Base-by-base conservation (phyloP, 2,888 invertebrate species). In the Ectemnius cavifrons region DNA sequence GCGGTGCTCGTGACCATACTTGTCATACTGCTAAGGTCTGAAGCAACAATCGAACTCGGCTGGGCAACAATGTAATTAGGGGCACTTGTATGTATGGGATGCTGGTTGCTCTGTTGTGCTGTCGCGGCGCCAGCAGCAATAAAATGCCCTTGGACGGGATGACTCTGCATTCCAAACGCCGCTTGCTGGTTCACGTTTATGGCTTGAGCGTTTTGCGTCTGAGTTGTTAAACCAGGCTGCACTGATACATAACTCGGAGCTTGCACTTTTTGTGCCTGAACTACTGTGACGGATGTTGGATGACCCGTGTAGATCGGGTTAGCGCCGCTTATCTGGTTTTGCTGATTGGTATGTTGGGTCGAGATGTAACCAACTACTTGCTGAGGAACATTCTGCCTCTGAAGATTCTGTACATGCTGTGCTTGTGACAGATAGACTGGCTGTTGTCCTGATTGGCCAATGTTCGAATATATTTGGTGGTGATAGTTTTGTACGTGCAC, bases 391-490 rank as follows among this genome's bases (percentile, higher is more conserved):
- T 73, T 82, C 58, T 85, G 88, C 49, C 84, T 62, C 18, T 77
- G 81, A 4, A 84, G 68, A 62, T 83, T 87, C 23, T 83, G 79
- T 57, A 79, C 62, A 20, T 83, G 80, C 67, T 87, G 88, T 27
- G 81, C 73, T 8, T 86, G 81, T 4, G 83, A 62, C 47, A 84
- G 61, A 65, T 86, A 87, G 67, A 86, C 75, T 4, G 83, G 77
- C 6, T 86, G 85, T 62, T 84, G 79, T 0, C 77, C 78, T 20
- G 80, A 18, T 20, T 85, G 85, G 46, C 79, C 80, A 61, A 88
- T 79, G 79, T 90, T 90, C 20, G 90, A 90, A 60, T 89, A 90
- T 45, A 89, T 88, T 69, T 88, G 88, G 37, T 89, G 89, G 71
- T 88, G 89, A 72, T 89, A 88, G 70, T 86, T 89, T 60, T 87